Conservation (phyloP, 2,888 invertebrate genomes). For the Leptogaster cylindrica region DNA sequence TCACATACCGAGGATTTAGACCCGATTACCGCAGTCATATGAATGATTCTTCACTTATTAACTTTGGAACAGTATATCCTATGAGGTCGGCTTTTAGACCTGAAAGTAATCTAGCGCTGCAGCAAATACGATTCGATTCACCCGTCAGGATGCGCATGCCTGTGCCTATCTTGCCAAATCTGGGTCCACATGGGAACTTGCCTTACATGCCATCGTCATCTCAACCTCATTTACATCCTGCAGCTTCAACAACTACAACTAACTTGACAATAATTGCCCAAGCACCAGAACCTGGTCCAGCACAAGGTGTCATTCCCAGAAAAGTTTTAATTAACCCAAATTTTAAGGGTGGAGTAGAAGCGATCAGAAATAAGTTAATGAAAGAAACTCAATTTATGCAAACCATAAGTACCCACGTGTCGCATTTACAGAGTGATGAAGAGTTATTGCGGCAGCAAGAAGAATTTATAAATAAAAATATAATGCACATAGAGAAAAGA, state of each 20-base stretch:
- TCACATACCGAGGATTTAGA: constrained; percentile 40
- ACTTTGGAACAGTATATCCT: constrained; percentile 16
- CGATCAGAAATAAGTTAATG: constrained; percentile 61
- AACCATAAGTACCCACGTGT: constrained; percentile 55
- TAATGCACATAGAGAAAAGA: constrained; percentile 61
- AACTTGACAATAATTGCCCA: constrained; percentile 52
- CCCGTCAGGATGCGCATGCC: constrained; percentile 51
- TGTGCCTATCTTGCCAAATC: constrained; percentile 59
- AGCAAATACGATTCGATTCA: constrained; percentile 31
- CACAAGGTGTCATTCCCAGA: constrained; percentile 51
- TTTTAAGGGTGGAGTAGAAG: constrained; percentile 62
- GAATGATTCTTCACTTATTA: constrained; percentile 41
- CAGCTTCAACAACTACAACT: constrained; percentile 7
- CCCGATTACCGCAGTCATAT: constrained; percentile 38
- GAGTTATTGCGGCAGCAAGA: constrained; percentile 61
- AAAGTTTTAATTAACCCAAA: constrained; percentile 62
- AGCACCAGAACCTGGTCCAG: constrained; percentile 51
- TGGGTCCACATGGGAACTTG: constrained; percentile 64
- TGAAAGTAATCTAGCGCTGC: constrained; percentile 43
- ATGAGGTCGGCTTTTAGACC: constrained; percentile 52
- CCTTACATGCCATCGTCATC: constrained; percentile 23
- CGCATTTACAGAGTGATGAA: constrained; percentile 57
- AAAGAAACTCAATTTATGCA: constrained; percentile 62
- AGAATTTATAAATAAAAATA: constrained; percentile 62
- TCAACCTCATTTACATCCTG: constrained; percentile 29